A percentile compares a stretch with the other conserved stretches of the same genome.
Conservation (phyloP, 2,888 invertebrate species). For the Troides helena region DNA sequence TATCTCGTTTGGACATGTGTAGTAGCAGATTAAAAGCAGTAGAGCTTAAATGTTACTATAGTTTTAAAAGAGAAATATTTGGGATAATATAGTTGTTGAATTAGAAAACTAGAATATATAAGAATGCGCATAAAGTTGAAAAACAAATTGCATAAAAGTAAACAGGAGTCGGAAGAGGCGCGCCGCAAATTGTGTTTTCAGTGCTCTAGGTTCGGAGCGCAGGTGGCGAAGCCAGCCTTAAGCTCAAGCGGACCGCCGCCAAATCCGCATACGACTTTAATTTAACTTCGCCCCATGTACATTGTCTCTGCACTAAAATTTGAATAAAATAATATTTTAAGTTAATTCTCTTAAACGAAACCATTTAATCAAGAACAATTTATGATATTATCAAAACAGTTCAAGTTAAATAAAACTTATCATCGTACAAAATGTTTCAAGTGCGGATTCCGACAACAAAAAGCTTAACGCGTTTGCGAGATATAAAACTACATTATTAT, state of each 20-base stretch:
- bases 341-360: conserved; percentile 23
- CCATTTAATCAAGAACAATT: background rate
- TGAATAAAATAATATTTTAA: conserved; percentile 38
- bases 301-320: conserved; percentile 68
- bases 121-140: conserved; percentile 46
- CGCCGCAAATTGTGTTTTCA: conserved; percentile 72
- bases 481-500: background rate
- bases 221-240: conserved; percentile 65
- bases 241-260: conserved; percentile 61
- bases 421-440: too few relatives aligned
- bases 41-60: background rate
- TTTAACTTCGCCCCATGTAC: conserved; percentile 75
- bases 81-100: conserved; percentile 33
- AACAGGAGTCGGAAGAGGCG: conserved; percentile 64
- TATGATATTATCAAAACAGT: background rate
- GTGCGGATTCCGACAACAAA: background rate
- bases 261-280: conserved; percentile 75
- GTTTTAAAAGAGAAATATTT: background rate
- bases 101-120: conserved; percentile 39
- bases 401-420: background rate
- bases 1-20: too few relatives aligned
- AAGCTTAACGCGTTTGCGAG: background rate
- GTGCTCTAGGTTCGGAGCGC: conserved; percentile 54
- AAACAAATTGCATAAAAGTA: conserved; percentile 67
- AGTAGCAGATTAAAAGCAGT: too few relatives aligned